These are phyloP conservation scores for Zenarchopterus dispar DNA, from an alignment of 2,797 vertebrate genomes.

Conservation along the genomic window DNA sequence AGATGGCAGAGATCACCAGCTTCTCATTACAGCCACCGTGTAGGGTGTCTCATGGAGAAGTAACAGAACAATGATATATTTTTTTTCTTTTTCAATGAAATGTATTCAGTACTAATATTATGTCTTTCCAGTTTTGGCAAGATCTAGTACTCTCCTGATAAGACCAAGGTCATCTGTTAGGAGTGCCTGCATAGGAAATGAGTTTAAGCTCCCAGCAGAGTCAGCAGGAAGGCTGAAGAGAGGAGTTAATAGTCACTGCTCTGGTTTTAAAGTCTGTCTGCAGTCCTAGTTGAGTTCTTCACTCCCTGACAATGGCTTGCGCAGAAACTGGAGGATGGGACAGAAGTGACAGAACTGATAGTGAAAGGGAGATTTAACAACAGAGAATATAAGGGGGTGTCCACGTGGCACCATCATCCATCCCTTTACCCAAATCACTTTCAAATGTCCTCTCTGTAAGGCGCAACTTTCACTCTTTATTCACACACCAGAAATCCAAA, in stretches of 20 bases:
- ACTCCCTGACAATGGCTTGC: constrained; percentile 18
- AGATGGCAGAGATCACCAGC: constrained; percentile 60
- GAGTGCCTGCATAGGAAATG: constrained; percentile 74
- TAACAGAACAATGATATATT: constrained; percentile 55
- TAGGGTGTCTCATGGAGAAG: constrained; percentile 18
- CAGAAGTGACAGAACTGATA: constrained; percentile 46
- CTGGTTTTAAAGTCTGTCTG: constrained; percentile 62
- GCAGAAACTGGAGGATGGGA: constrained; percentile 32
- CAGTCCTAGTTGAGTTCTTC: constrained; percentile 44
- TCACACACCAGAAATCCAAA: constrained; percentile 65
- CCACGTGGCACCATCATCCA: constrained; percentile 37
- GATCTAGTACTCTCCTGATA: constrained; percentile 70
- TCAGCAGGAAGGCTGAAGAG: constrained; percentile 66
- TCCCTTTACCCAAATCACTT: constrained; percentile 64
- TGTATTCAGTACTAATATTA: constrained; percentile 55
- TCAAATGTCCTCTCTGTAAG: constrained; percentile 59
- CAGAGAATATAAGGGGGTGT: constrained; percentile 47
- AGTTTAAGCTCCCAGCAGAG: constrained; percentile 67
- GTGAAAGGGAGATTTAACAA: constrained; percentile 53
- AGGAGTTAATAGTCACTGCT: constrained; percentile 64
- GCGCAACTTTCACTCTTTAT: constrained; percentile 59
- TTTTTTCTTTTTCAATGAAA: constrained; percentile 48
- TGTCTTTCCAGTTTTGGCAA: constrained; percentile 54
- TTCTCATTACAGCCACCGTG: constrained; percentile 37
- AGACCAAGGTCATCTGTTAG: constrained; percentile 81